phyloP scores from a whole-genome alignment of 2,888 invertebrate genomes.

The Lasiommata megera region DNA sequence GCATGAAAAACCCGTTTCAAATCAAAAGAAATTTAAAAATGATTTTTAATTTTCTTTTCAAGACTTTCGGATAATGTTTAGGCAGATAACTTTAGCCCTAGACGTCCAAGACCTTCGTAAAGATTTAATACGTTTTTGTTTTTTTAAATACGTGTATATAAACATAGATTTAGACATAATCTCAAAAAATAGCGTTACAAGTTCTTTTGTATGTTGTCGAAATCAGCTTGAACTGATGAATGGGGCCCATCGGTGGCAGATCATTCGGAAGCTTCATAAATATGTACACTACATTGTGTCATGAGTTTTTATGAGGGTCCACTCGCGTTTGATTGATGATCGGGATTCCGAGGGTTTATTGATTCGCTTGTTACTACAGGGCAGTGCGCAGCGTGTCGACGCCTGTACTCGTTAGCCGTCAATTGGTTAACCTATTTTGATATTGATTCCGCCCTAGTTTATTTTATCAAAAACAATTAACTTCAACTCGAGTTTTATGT shows the following conservation, averaged over 20 bases:
- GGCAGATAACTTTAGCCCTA: too few species aligned
- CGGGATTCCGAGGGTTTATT: constrained; percentile 54
- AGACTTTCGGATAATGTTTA: too few species aligned
- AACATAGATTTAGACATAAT: too few species aligned
- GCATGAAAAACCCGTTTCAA: too few species aligned
- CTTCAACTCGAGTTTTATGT: too few species aligned
- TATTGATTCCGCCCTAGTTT: neutral
- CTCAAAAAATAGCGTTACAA: constrained; percentile 9
- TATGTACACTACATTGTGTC: constrained; percentile 71
- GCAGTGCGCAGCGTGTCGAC: constrained; percentile 38
- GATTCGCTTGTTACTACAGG: constrained; percentile 51
- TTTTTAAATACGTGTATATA: too few species aligned
- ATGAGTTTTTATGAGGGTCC: constrained; percentile 63
- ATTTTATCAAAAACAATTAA: too few species aligned
- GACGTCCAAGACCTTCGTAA: too few species aligned
- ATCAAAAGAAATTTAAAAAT: too few species aligned
- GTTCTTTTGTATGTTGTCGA: constrained; percentile 44
- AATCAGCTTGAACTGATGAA: constrained; percentile 57
- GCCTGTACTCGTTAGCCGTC: constrained; percentile 24
- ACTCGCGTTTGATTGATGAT: constrained; percentile 46
- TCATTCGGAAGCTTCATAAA: constrained; percentile 74
- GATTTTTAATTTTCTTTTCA: too few species aligned
- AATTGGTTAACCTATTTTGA: constrained; percentile 20
- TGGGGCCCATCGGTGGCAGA: constrained; percentile 69
- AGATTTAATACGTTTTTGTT: too few species aligned